A percentile compares a stretch with the other conserved stretches of the same genome.
Evolutionary conservation across 2,888 invertebrate species (phyloP).

Genomic region (Alentia gelatinosa): DNA sequence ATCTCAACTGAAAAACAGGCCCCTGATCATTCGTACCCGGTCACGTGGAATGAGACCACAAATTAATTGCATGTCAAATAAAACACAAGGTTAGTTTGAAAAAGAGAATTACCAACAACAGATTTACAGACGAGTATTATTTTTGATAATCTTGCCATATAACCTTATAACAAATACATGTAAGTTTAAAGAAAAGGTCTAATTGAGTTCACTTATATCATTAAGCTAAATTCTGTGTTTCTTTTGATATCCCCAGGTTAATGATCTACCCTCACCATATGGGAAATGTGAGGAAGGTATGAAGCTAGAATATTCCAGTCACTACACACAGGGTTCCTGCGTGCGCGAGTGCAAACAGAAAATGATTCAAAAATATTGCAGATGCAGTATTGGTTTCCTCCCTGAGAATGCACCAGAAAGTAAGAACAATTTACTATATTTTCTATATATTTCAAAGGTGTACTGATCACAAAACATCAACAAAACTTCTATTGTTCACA

Average conservation of each 20-base stretch:
- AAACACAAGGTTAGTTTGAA: background rate
- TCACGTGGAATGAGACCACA: too few relatives aligned
- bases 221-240: background rate
- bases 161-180: background rate
- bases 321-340: conserved; percentile 57
- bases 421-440: too few relatives aligned
- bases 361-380: conserved; percentile 36
- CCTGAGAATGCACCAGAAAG: background rate
- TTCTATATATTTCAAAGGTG: too few relatives aligned
- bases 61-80: background rate
- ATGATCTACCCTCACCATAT: conserved; percentile 55
- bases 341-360: conserved; percentile 47
- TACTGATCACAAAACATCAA: too few relatives aligned
- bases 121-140: background rate
- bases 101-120: background rate
- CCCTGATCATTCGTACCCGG: too few relatives aligned
- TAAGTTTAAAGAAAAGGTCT: background rate
- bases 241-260: conserved; percentile 37
- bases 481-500: background rate
- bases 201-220: background rate
- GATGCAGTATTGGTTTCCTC: conserved; percentile 19
- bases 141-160: background rate
- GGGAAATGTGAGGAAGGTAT: conserved; percentile 56
- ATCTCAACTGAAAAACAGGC: too few relatives aligned
- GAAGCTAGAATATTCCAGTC: conserved; percentile 40